Evolutionary conservation across 2,113 vertebrate species (phyloP), one percentile per base, ranked within the genome.

Genomic region (Gambusia holbrooki): DNA sequence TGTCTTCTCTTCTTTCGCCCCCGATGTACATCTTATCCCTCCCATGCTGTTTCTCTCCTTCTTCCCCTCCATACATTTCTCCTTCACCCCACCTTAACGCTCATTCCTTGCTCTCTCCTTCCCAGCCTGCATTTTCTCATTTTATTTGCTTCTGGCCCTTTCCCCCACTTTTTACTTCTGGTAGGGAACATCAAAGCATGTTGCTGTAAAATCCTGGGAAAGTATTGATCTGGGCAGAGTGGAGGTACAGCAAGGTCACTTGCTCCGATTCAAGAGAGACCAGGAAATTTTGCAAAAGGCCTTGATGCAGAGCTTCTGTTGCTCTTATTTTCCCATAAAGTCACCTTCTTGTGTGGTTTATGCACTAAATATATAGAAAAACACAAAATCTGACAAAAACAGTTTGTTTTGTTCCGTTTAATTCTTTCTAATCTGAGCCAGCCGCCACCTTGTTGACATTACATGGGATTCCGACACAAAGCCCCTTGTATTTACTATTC

Each of bases 71-170:
- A 83, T 84, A 74, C 35, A 80, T 79, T 88, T 92, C 90, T 91
- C 91, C 88, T 93, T 93, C 88, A 92, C 90, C 90, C 86, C 83
- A 90, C 87, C 90, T 92, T 92, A 90, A 88, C 89, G 88, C 88
- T 71, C 90, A 85, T 88, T 85, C 74, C 84, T 91, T 89, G 83
- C 80, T 28, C 69, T 74, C 81, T 78, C 73, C 70, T 78, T 75
- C 80, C 71, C 79, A 42, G 71, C 80, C 79, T 73, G 71, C 62
- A 25, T 65, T 77, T 87, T 71, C 62, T 72, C 81, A 88, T 85
- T 79, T 61, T 88, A 91, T 87, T 90, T 87, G 32, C 80, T 87
- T 75, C 78, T 83, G 62, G 84, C 45, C 45, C 77, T 87, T 76
- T 69, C 51, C 82, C 76, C 82, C 62, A 66, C 69, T 89, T 91